These are phyloP conservation scores for Scaptomyza hsui DNA, from an alignment of 1,140 invertebrate species.

Conservation along the genomic window DNA sequence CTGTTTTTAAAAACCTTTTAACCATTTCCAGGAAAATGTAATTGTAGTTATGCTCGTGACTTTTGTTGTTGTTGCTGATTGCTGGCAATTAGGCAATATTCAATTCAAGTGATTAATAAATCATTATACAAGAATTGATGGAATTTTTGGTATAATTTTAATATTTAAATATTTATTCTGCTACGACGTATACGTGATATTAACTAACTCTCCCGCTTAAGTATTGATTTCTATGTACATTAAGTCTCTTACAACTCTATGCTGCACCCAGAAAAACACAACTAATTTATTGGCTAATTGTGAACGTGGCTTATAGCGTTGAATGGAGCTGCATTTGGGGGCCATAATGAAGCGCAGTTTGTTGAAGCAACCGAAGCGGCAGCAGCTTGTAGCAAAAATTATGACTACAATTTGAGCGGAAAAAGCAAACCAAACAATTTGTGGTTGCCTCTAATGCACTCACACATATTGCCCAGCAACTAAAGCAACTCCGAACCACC, in stretches of 20 bases:
- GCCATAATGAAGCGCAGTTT: conserved; percentile 50
- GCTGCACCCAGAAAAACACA: background rate
- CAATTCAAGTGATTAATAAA: conserved; percentile 22
- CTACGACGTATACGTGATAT: too few relatives aligned
- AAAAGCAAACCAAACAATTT: conserved; percentile 76
- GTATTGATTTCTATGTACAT: background rate
- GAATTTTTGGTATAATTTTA: background rate
- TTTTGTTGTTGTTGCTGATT: conserved; percentile 4
- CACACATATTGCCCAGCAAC: conserved; percentile 69
- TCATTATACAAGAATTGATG: background rate
- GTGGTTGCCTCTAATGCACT: conserved; percentile 78
- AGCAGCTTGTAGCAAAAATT: conserved; percentile 55
- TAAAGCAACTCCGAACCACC: conserved; percentile 8
- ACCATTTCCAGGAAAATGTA: conserved; percentile 20
- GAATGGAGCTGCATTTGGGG: conserved; percentile 57
- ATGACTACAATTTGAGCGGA: conserved; percentile 76
- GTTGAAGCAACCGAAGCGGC: conserved; percentile 5
- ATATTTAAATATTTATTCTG: too few relatives aligned
- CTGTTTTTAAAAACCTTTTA: background rate
- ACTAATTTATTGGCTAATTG: conserved; percentile 20
- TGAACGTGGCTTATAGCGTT: conserved; percentile 23
- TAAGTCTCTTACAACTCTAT: background rate
- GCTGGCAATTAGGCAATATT: conserved; percentile 35
- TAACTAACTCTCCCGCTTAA: too few relatives aligned
- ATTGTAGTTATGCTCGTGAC: background rate